A percentile compares a stretch with the other conserved stretches of the same genome.
Evolutionary conservation across 2,797 vertebrate genomes (phyloP).

Genomic region (Scomberomorus guttatus): DNA sequence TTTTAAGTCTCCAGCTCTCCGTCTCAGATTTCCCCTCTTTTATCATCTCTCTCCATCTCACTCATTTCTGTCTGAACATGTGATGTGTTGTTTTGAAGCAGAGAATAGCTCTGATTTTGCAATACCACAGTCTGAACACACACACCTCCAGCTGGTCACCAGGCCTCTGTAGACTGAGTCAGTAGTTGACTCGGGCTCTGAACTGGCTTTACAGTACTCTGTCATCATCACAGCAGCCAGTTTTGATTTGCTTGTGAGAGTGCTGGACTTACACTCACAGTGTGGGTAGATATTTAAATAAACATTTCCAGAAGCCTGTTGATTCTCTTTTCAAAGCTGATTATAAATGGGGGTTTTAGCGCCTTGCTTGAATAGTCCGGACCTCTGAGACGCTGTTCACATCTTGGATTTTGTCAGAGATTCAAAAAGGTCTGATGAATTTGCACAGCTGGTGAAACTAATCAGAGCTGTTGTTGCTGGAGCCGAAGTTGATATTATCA

Average conservation of each 20-base stretch:
- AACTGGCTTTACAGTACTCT: not conserved
- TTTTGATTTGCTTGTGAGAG: slow-evolving; percentile 1
- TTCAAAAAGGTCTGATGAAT: too few relatives aligned
- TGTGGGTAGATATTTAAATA: not conserved
- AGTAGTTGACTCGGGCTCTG: slow-evolving; percentile 40
- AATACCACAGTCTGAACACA: slow-evolving; percentile 9
- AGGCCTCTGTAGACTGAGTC: slow-evolving; percentile 44
- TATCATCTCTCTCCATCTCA: not conserved
- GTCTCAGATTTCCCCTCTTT: slow-evolving; percentile 9
- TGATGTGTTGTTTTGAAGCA: slow-evolving; percentile 29
- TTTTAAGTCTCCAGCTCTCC: slow-evolving; percentile 14
- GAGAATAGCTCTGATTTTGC: slow-evolving; percentile 26
- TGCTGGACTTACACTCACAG: too few relatives aligned
- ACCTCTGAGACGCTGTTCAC: too few relatives aligned
- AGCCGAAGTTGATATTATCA: too few relatives aligned
- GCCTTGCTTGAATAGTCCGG: too few relatives aligned
- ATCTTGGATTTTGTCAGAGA: too few relatives aligned
- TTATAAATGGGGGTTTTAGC: too few relatives aligned
- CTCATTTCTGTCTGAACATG: not conserved
- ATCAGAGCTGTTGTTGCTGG: too few relatives aligned
- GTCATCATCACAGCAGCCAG: slow-evolving; percentile 25
- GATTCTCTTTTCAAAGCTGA: too few relatives aligned
- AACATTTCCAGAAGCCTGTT: too few relatives aligned
- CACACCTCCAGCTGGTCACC: slow-evolving; percentile 48
- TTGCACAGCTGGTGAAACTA: too few relatives aligned